Conservation (phyloP, 2,888 invertebrate genomes). For the Lissocephala sabroskyi region DNA sequence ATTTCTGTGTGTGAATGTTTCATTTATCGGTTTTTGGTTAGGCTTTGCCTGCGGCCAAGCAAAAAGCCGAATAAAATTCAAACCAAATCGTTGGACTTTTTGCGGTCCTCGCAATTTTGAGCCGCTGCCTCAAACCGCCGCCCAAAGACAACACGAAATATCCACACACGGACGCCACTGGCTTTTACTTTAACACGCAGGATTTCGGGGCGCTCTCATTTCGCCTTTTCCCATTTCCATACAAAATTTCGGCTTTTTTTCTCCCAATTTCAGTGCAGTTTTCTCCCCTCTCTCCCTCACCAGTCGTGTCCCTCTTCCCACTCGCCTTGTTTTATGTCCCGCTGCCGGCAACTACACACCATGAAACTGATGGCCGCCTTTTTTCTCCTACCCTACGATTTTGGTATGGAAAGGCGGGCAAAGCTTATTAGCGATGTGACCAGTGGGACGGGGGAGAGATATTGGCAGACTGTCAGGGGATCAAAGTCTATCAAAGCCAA, state of each 20-base stretch:
- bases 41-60: slow-evolving; percentile 4
- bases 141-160: background rate
- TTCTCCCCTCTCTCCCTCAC: background rate
- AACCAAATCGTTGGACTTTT: slow-evolving; percentile 12
- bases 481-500: too few species aligned
- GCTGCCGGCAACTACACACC: slow-evolving; percentile 10
- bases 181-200: slow-evolving; percentile 22
- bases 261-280: background rate
- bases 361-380: background rate
- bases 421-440: too few species aligned
- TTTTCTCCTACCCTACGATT: too few species aligned
- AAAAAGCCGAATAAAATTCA: background rate
- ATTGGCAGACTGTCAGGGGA: too few species aligned
- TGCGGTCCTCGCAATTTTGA: slow-evolving; percentile 32
- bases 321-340: background rate
- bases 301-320: background rate
- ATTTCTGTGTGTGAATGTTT: slow-evolving; percentile 2
- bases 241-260: too few species aligned
- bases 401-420: too few species aligned
- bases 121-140: slow-evolving; percentile 40
- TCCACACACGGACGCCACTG: slow-evolving; percentile 45
- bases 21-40: slow-evolving; percentile 9
- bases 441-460: too few species aligned
- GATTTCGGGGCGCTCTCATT: too few species aligned
- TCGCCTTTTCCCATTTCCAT: too few species aligned